These are phyloP conservation scores for Microhierax caerulescens DNA, from an alignment of 2,797 vertebrate species.

Conservation along the genomic window DNA sequence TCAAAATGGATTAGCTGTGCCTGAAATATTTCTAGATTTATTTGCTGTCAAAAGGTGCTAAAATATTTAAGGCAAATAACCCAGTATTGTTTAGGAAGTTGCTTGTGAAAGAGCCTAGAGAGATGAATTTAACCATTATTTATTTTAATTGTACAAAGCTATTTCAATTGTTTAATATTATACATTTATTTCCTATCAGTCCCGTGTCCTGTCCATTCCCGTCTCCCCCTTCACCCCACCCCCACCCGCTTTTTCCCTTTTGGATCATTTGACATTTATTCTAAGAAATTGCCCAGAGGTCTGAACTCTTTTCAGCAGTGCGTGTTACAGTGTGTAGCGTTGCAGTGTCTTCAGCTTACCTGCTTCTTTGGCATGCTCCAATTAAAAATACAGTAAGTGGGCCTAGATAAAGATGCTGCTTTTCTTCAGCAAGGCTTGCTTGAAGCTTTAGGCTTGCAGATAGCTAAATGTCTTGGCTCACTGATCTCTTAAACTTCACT, in stretches of 20 bases:
- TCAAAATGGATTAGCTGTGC: conserved; percentile 24
- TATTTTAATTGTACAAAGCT: conserved; percentile 4
- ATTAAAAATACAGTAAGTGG: neutral
- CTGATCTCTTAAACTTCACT: neutral
- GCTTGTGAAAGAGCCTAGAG: neutral
- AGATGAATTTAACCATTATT: neutral
- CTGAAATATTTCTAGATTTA: conserved; percentile 36
- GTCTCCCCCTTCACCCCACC: too few relatives aligned
- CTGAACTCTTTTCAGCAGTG: neutral
- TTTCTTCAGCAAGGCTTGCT: neutral
- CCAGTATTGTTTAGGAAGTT: conserved; percentile 23
- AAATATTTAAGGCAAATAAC: conserved; percentile 53
- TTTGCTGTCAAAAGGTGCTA: conserved; percentile 19
- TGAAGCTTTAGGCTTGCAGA: conserved; percentile 2
- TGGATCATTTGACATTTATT: neutral
- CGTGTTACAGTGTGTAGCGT: neutral
- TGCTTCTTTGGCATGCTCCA: neutral
- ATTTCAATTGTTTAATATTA: neutral
- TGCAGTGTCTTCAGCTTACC: neutral
- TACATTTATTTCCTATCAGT: neutral
- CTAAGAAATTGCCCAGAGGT: neutral
- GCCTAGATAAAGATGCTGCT: neutral
- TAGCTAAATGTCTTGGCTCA: neutral
- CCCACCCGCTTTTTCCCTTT: neutral
- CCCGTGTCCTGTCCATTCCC: too few relatives aligned